Base-by-base conservation (phyloP, 1,140 invertebrate genomes). In the Leptinotarsa lineolata region DNA sequence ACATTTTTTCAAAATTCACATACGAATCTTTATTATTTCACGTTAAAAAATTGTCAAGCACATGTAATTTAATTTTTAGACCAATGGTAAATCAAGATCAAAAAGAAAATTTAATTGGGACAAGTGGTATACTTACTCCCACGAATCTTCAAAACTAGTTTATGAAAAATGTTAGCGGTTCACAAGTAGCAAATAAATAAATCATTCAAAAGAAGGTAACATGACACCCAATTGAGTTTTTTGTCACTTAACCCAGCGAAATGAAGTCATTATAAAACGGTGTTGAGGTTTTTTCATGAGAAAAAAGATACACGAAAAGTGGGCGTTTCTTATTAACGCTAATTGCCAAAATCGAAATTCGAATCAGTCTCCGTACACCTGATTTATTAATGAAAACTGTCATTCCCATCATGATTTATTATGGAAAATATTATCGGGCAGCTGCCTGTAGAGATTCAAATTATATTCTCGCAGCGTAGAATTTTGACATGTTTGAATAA, bases 401-500 rank as follows among this genome's bases (percentile, higher is more conserved):
- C 68, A 45, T 70, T 46, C 24, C 24, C 59, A 13, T 21, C 24
- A 70, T 70, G 68, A 70, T 70, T 70, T 70, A 70, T 70, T 58
- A 24, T 20, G 48, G 58, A 58, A 59, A 59, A 59, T 70, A 58
- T 67, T 67, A 67, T 59, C 46, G 15, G 13, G 22, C 46, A 70
- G 68, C 48, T 70, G 68, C 68, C 68, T 24, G 48, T 20, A 70
- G 68, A 70, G 68, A 70, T 70, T 59, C 15, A 44, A 70, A 70
- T 70, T 70, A 59, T 59, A 8, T 59, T 21, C 39, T 13, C 24
- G 22, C 24, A 46, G 65, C n/a, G 24, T 21, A 22, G 65, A n/a
- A 46, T 67, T 67, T 70, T 70, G 68, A 70, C 68, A 70, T 59
- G 44, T 70, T 70, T 70, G 68, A 70, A 70, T 70, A 70, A 70